Evolutionary conservation across 2,797 vertebrate genomes (phyloP), one percentile per base, ranked within the genome.

Genomic region (Aphelocoma californica): DNA sequence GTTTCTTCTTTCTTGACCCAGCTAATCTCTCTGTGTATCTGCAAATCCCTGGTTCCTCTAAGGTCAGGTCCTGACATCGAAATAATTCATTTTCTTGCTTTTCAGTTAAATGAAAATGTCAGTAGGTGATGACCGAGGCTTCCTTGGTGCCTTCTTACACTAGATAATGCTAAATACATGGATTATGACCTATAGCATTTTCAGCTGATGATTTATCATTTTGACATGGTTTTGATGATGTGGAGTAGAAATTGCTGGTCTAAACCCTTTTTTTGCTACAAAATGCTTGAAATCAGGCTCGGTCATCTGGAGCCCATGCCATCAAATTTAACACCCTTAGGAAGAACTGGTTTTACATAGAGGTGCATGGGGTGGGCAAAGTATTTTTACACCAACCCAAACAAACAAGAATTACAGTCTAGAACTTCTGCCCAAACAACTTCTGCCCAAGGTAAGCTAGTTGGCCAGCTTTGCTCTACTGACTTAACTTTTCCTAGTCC

Each of bases 401-500:
- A 77, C 28, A 58, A 77, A 65, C 82, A 44, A 64, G 64, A 94
- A 47, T 50, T 58, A 15, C 23, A 56, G 51, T 57, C 66, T 60
- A 70, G 78, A 73, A 10, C 53, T 66, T 66, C 53, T 79, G 31
- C 50, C 26, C 51, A 77, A 74, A 14, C 24, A 51, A 16, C 38
- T 75, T 74, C 38, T 90, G 80, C 80, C 62, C 73, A 60, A 73
- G 51, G 67, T 88, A 64, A 93, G 42, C 8, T 77, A 50, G 12
- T 47, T 95, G 83, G 78, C 74, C 0, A 2, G 9, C 20, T 80
- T 60, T 94, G 60, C 42, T 62, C 11, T 10, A 24, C 53, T 95
- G 88, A 92, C 64, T 87, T 89, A 91, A 87, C 65, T 95, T 96
- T 95, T 96, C 92, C 93, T 91, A 25, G 44, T 70, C 60, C 56